Evolutionary conservation across 2,888 invertebrate species (phyloP), one percentile per base, ranked within the genome.

Genomic region (Sabatieria punctata): DNA sequence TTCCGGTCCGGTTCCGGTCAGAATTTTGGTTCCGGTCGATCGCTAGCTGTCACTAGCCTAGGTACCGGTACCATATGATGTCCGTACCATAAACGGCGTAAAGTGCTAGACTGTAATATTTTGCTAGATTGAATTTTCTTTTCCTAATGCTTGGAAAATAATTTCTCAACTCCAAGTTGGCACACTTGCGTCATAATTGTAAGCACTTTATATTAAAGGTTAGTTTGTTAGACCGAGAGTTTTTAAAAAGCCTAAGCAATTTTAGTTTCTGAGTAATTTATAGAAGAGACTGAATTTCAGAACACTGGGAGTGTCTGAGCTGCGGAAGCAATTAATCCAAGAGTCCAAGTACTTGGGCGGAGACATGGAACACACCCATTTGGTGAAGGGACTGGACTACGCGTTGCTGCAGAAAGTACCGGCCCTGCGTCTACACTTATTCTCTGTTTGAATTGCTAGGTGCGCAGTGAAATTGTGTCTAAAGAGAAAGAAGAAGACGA

Each of bases 261-360:
- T 4, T 26, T 38, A 43, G 35, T 25, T 22, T 4, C 18, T 49
- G n/a, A 18, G 4, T 37, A 24, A 21, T 13, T 15, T 18, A 11
- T 8, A 8, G 25, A 37, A 19, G 26, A 21, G 15, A 33, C 11
- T 19, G 21, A 40, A 27, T 41, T 19, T 35, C 43, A 21, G 21
- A 35, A 67, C 66, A 42, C 57, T 83, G 67, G 88, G 89, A 72
- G 88, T 88, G 0, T 91, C 93, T 4, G 93, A 95, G 68, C 74
- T 91, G 37, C 74, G 95, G 44, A 77, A 89, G 43, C 86, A 93
- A 63, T 79, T 91, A 73, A 97, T 97, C 64, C 74, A 82, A 73
- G 95, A 97, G 71, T 97, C 97, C 0, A 99, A 99, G 71, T 99
- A 89, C 71, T 85, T 99, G 73, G 97, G 97, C 66, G 97, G 97